Evolutionary conservation across 2,888 invertebrate species (phyloP).

Genomic region (Nasonia oneida): DNA sequence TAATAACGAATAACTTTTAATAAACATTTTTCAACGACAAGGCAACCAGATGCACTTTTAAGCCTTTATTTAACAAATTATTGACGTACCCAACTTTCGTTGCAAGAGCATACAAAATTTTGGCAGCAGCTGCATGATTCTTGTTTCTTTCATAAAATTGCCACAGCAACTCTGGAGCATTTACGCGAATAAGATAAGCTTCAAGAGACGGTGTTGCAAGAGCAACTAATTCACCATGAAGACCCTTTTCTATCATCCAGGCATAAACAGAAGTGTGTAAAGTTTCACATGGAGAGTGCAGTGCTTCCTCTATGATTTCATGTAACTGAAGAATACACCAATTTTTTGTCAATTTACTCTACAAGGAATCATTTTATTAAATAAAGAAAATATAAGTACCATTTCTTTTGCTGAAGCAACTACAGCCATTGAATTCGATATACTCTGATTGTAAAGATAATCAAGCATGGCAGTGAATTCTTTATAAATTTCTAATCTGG

Average conservation of each 20-base stretch:
- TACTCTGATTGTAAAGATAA: constrained; percentile 83
- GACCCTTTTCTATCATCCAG: constrained; percentile 91
- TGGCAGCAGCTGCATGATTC: constrained; percentile 95
- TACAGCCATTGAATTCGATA: constrained; percentile 74
- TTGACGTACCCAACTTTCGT: constrained; percentile 83
- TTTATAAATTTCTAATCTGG: constrained; percentile 93
- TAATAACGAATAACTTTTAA: background rate
- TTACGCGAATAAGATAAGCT: constrained; percentile 83
- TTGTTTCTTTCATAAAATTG: constrained; percentile 96
- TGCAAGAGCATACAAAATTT: constrained; percentile 93
- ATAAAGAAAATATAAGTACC: constrained; percentile 64
- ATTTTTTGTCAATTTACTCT: constrained; percentile 29
- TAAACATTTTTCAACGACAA: background rate
- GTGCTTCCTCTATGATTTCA: constrained; percentile 84
- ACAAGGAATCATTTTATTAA: background rate
- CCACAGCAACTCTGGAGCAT: constrained; percentile 86
- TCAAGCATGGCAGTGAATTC: constrained; percentile 91
- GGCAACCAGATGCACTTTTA: background rate
- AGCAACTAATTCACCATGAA: constrained; percentile 86
- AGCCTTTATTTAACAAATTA: background rate
- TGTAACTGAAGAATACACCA: constrained; percentile 79
- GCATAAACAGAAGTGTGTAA: constrained; percentile 95
- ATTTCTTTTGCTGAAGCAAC: constrained; percentile 74
- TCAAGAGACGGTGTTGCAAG: constrained; percentile 87
- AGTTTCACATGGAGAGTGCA: constrained; percentile 90